phyloP scores from a whole-genome alignment of 2,797 vertebrate species.

The Microchirus variegatus region DNA sequence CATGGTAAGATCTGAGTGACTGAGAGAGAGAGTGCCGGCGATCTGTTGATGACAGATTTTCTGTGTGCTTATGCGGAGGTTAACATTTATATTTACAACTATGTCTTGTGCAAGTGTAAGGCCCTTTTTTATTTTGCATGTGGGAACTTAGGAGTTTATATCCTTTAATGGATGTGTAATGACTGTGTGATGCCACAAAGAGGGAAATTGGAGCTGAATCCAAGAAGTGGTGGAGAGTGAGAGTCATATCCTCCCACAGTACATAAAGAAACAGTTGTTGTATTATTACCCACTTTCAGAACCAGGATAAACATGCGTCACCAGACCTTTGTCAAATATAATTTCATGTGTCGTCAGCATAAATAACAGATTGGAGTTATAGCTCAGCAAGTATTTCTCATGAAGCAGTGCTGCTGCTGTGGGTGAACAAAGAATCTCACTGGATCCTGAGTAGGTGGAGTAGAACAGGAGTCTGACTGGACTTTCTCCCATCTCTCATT shows the following conservation, averaged over 20 bases:
- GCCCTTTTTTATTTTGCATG: background rate
- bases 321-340: conserved; percentile 29
- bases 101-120: conserved; percentile 15
- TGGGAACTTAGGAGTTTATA: conserved; percentile 26
- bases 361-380: conserved; percentile 1
- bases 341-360: conserved; percentile 22
- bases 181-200: conserved; percentile 21
- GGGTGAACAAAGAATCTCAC: background rate
- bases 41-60: conserved; percentile 3
- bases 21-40: background rate
- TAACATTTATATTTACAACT: conserved; percentile 5
- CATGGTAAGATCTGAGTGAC: conserved; percentile 21
- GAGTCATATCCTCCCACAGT: conserved; percentile 32
- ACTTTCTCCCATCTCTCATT: conserved; percentile 4
- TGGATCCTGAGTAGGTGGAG: background rate
- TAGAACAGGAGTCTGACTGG: conserved; percentile 1
- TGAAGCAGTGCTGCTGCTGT: background rate
- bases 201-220: conserved; percentile 42
- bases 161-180: conserved; percentile 52
- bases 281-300: conserved; percentile 24
- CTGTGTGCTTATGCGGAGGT: background rate
- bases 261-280: conserved; percentile 37
- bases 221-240: conserved; percentile 28
- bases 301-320: conserved; percentile 33
- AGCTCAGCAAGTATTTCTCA: conserved; percentile 2